These are phyloP conservation scores for Drosophila engyochracea DNA, from an alignment of 2,888 invertebrate species.

Conservation along the genomic window DNA sequence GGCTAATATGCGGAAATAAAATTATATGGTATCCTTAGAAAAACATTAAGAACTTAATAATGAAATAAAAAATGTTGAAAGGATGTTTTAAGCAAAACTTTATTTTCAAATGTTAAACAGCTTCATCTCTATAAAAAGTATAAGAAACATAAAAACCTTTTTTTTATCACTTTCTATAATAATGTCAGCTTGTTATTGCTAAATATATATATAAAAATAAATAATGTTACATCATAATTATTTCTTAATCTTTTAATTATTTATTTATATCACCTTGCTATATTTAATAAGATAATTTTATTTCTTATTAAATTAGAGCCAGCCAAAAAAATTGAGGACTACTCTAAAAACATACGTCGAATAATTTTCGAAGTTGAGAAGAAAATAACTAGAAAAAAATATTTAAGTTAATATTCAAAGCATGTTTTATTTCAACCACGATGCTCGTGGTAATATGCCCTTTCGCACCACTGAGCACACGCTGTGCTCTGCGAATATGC, in stretches of 20 bases:
- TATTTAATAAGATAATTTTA: neutral
- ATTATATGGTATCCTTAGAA: neutral
- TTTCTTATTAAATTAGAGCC: neutral
- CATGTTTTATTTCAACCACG: neutral
- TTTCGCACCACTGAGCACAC: neutral
- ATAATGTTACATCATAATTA: neutral
- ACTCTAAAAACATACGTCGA: neutral
- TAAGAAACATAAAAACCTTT: too few relatives aligned
- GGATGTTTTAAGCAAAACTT: neutral
- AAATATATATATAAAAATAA: neutral
- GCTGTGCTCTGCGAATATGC: slow-evolving; percentile 11
- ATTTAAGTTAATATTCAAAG: neutral
- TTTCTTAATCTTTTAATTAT: neutral
- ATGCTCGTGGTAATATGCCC: neutral
- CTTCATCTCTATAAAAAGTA: too few relatives aligned
- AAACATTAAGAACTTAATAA: neutral
- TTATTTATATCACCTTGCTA: neutral
- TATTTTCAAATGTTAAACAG: neutral
- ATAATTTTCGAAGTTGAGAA: neutral
- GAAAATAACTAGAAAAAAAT: neutral
- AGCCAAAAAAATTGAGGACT: neutral
- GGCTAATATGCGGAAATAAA: neutral
- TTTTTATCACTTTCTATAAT: neutral
- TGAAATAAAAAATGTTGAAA: neutral
- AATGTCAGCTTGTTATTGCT: neutral